Evolutionary conservation across 2,113 vertebrate species (phyloP).

Genomic region (Leucopsar rothschildi): DNA sequence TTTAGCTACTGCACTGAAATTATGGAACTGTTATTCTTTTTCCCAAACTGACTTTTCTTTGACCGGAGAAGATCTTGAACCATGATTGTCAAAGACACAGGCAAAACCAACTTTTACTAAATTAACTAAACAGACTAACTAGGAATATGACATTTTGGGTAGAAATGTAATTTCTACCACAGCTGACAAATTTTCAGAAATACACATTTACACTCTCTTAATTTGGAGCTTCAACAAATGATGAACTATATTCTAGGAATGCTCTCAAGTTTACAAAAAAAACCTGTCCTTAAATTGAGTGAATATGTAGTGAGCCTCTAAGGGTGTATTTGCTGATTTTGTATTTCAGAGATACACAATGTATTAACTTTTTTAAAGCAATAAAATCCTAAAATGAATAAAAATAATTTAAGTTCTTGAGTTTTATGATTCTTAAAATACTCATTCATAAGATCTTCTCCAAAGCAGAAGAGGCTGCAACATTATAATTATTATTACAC

Average conservation of each 20-base stretch:
- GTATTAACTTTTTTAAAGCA: not conserved
- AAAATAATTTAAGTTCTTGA: not conserved
- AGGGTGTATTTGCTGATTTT: not conserved
- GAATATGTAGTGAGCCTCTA: not conserved
- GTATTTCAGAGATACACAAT: not conserved
- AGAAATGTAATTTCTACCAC: not conserved
- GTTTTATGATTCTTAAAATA: not conserved
- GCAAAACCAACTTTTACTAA: not conserved
- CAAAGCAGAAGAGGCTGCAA: not conserved
- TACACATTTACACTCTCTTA: not conserved
- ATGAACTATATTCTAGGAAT: not conserved
- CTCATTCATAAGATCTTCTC: not conserved
- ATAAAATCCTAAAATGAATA: not conserved
- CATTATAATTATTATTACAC: not conserved
- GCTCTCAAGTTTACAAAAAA: not conserved
- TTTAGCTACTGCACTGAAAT: not conserved
- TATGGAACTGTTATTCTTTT: not conserved
- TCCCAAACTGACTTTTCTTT: not conserved
- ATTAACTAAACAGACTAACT: not conserved
- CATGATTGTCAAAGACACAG: not conserved
- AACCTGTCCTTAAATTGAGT: not conserved
- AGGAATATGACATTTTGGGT: not conserved
- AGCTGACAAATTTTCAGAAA: not conserved
- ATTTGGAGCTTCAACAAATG: not conserved
- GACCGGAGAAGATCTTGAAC: not conserved